Conservation (phyloP, 2,113 vertebrate species). For the Stigmatopora argus region DNA sequence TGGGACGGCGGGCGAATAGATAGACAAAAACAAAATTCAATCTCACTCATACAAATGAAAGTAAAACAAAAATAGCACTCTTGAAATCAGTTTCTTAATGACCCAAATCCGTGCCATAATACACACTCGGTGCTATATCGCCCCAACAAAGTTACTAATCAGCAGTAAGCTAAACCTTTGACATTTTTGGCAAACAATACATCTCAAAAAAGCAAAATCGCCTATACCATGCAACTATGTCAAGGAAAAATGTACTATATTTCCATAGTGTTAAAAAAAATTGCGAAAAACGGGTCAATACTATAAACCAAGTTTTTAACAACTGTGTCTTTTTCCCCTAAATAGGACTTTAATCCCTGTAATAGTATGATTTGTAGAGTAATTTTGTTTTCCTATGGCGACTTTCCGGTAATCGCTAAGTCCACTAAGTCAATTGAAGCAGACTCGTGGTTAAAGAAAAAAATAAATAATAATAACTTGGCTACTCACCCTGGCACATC, state of each 20-base stretch:
- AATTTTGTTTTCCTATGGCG: too few relatives aligned
- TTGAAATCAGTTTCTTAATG: slow-evolving; percentile 2
- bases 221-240: neutral
- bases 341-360: too few relatives aligned
- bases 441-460: neutral
- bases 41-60: neutral
- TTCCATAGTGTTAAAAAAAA: too few relatives aligned
- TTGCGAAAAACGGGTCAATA: too few relatives aligned
- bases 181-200: neutral
- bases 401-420: neutral
- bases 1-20: too few relatives aligned
- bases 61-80: neutral
- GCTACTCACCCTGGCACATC: neutral
- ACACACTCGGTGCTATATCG: neutral
- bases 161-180: neutral
- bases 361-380: too few relatives aligned
- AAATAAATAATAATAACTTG: neutral
- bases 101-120: neutral
- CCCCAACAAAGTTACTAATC: neutral
- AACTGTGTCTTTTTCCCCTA: too few relatives aligned
- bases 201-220: neutral
- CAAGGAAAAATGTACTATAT: neutral
- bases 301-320: too few relatives aligned
- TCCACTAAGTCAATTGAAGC: neutral
- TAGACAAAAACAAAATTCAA: neutral